Conservation (phyloP, 2,113 vertebrate genomes). For the Nothocercus nigrocapillus region DNA sequence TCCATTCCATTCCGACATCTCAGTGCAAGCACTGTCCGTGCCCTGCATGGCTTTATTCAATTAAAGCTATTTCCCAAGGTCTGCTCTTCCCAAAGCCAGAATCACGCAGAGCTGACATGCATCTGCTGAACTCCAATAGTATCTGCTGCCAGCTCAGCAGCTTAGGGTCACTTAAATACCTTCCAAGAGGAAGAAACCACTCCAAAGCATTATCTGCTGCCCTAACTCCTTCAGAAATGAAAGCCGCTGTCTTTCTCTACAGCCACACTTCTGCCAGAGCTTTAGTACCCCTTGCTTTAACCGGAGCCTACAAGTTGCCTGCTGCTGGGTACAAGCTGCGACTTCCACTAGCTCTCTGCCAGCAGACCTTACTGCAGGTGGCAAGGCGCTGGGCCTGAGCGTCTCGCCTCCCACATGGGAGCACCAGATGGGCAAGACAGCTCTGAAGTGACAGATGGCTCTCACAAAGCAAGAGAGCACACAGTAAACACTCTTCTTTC, state of each 20-base stretch:
- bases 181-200: slow-evolving; percentile 46
- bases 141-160: slow-evolving; percentile 59
- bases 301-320: not conserved
- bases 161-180: slow-evolving; percentile 52
- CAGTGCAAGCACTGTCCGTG: not conserved
- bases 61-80: slow-evolving; percentile 34
- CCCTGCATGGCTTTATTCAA: slow-evolving; percentile 45
- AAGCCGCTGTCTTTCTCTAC: slow-evolving; percentile 21
- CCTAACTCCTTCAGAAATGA: not conserved
- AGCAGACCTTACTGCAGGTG: not conserved
- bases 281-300: not conserved
- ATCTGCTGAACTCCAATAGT: not conserved
- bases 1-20: slow-evolving; percentile 40
- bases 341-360: accelerated
- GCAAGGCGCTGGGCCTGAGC: not conserved
- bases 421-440: not conserved
- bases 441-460: not conserved
- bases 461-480: not conserved
- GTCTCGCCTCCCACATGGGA: accelerated
- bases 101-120: slow-evolving; percentile 24
- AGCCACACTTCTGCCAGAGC: not conserved
- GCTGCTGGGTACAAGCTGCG: not conserved
- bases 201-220: slow-evolving; percentile 60
- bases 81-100: slow-evolving; percentile 20
- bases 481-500: not conserved